Evolutionary conservation across 2,888 invertebrate genomes (phyloP).

Genomic region (Acleris sparsana): DNA sequence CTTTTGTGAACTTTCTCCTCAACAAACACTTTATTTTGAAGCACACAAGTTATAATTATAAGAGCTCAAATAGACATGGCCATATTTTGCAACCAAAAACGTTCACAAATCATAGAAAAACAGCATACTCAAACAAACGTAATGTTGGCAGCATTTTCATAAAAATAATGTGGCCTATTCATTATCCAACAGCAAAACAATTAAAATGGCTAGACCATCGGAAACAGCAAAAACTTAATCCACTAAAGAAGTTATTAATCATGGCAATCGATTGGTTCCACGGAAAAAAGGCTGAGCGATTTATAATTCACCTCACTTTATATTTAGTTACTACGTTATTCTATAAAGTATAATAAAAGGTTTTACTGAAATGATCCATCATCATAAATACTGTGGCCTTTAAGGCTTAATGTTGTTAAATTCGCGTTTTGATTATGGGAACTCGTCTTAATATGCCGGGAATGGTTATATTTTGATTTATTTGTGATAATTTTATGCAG

Average conservation of each 20-base stretch:
- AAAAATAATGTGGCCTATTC: not conserved
- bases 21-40: no score
- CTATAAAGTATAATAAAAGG: slow-evolving; percentile 2
- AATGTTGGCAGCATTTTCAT: no score
- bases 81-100: no score
- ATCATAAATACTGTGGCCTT: slow-evolving; percentile 38
- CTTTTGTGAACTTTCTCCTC: no score
- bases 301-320: slow-evolving; percentile 11
- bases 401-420: slow-evolving; percentile 37
- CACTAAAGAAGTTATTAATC: slow-evolving; percentile 29
- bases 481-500: no score
- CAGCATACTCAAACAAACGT: no score
- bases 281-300: slow-evolving; percentile 5
- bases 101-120: no score
- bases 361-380: slow-evolving; percentile 34
- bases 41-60: no score
- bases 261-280: slow-evolving; percentile 28
- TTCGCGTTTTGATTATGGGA: slow-evolving; percentile 35
- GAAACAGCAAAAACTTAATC: slow-evolving; percentile 28
- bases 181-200: not conserved
- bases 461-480: not conserved
- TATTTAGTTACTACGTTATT: slow-evolving; percentile 14
- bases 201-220: not conserved
- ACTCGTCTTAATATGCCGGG: slow-evolving; percentile 29
- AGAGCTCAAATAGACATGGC: no score